Evolutionary conservation across 2,888 invertebrate genomes (phyloP), one percentile per base, ranked within the genome.

Genomic region (Furcula furcula): DNA sequence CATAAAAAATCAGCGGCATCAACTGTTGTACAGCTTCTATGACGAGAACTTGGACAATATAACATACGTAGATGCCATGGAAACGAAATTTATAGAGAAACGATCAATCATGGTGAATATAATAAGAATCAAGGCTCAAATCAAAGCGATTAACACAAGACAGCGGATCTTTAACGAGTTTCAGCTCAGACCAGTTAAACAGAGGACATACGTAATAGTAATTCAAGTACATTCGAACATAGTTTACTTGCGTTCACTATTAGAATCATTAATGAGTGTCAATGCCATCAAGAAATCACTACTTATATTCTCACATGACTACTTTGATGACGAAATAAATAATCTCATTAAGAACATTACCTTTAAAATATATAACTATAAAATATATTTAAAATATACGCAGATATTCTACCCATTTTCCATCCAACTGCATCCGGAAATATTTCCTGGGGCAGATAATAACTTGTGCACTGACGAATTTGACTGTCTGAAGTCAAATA

Each of bases 341-440:
- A 23, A 10, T 6, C 15, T 48, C 0, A 46, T 68, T n/a, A 31
- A 23, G 5, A 20, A n/a, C 3, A 30, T 64, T 3, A 34, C 15
- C 6, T 68, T 66, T 37, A 48, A n/a, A n/a, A n/a, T n/a, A n/a
- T n/a, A n/a, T n/a, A n/a, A n/a, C n/a, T n/a, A n/a, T n/a, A n/a
- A n/a, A n/a, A n/a, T n/a, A n/a, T n/a, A n/a, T n/a, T n/a, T 33
- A 4, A 40, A 34, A 30, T 55, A 54, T 7, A 40, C 51, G 2
- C 57, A 56, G 40, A 55, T 68, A n/a, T 68, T 60, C 32, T 72
- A 61, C 28, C 70, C 72, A 0, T 69, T 62, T 36, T 65, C 62
- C 16, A 51, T 46, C 10, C 74, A 76, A 27, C 27, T 76, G 16
- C 63, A 72, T 23, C 74, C 70, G n/a, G 37, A 41, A 7, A 48